These are phyloP conservation scores for Tolypeutes matacus DNA, from an alignment of 2,797 vertebrate genomes.

Conservation along the genomic window DNA sequence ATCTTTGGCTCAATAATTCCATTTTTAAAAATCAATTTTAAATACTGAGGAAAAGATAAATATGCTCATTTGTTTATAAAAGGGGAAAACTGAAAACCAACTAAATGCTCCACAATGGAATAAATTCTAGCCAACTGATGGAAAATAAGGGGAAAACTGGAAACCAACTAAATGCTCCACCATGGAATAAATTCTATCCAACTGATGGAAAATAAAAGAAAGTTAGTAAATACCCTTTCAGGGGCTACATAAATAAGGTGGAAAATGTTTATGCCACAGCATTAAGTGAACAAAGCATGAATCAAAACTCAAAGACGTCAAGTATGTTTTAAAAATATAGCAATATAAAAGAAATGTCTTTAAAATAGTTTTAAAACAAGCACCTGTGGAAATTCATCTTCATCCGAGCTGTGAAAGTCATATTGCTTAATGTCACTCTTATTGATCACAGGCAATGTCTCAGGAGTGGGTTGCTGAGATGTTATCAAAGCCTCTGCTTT, in stretches of 20 bases:
- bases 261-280: conserved; percentile 49
- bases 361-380: conserved; percentile 80
- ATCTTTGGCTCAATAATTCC: conserved; percentile 26
- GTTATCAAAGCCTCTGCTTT: conserved; percentile 89
- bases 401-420: conserved; percentile 97
- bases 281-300: conserved; percentile 60
- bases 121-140: conserved; percentile 54
- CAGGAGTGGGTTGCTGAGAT: conserved; percentile 89
- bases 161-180: conserved; percentile 23
- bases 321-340: conserved; percentile 63
- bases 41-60: conserved; percentile 25
- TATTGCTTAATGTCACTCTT: conserved; percentile 96
- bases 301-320: conserved; percentile 68
- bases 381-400: conserved; percentile 95
- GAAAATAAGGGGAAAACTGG: conserved; percentile 41
- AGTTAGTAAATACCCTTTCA: conserved; percentile 50
- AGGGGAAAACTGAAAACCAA: conserved; percentile 37
- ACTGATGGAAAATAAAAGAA: conserved; percentile 47
- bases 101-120: conserved; percentile 7
- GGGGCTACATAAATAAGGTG: neutral
- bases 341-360: conserved; percentile 75
- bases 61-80: conserved; percentile 53
- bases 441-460: conserved; percentile 90
- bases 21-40: conserved; percentile 59
- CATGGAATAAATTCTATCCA: conserved; percentile 52